Percentiles rank a stretch among this genome's conserved stretches.
Conservation (phyloP, 2,888 invertebrate genomes). For the Emmelina monodactyla region DNA sequence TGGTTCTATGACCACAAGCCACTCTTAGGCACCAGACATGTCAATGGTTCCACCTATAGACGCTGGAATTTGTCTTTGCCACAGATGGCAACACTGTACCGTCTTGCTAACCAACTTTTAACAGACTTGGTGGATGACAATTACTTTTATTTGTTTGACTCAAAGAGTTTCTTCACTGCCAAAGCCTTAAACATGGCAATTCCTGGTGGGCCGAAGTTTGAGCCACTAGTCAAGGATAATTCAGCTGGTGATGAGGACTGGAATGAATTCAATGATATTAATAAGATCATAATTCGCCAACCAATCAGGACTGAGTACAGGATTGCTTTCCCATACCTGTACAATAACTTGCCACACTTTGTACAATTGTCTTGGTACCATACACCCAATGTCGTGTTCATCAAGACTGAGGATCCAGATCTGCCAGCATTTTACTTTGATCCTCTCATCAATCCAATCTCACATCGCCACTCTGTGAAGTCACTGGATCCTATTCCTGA, state of each 20-base stretch:
- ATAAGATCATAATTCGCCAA: slow-evolving; percentile 99
- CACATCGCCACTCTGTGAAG: slow-evolving; percentile 90
- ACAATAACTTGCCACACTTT: slow-evolving; percentile 98
- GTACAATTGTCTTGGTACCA: slow-evolving; percentile 99
- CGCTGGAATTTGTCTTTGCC: slow-evolving; percentile 96
- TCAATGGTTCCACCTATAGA: slow-evolving; percentile 97
- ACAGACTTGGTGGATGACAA: slow-evolving; percentile 98
- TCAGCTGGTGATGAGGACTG: slow-evolving; percentile 99
- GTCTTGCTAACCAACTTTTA: slow-evolving; percentile 95
- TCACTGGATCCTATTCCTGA: slow-evolving; percentile 87
- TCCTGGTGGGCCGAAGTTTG: slow-evolving; percentile 99
- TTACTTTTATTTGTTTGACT: slow-evolving; percentile 98
- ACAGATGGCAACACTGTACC: slow-evolving; percentile 97
- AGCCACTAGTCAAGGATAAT: slow-evolving; percentile 97
- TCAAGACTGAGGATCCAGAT: slow-evolving; percentile 99
- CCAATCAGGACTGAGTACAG: slow-evolving; percentile 98
- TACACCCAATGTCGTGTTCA: slow-evolving; percentile 98
- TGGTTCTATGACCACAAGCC: slow-evolving; percentile 99
- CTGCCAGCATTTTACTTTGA: slow-evolving; percentile 99
- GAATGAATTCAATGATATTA: slow-evolving; percentile 99
- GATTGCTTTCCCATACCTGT: slow-evolving; percentile 98
- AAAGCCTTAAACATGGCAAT: slow-evolving; percentile 99
- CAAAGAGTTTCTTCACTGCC: slow-evolving; percentile 99
- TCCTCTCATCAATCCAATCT: slow-evolving; percentile 98
- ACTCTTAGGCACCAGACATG: slow-evolving; percentile 87